phyloP scores from a whole-genome alignment of 2,888 invertebrate species.

The Leptinotarsa juncta region DNA sequence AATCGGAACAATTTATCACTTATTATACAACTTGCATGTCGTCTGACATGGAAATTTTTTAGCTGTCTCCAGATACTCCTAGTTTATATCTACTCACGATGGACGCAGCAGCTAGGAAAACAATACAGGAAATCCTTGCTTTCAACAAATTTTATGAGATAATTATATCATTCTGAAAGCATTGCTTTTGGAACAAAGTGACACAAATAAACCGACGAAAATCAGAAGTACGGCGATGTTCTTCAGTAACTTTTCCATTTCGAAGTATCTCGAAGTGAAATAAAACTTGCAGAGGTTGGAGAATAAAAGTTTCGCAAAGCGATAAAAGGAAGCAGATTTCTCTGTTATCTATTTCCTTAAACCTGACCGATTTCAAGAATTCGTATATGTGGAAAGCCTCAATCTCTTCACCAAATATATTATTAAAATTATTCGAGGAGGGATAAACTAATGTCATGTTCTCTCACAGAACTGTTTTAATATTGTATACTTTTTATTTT shows the following conservation, averaged over 20 bases:
- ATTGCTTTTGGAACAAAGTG: not conserved
- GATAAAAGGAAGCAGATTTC: slow-evolving; percentile 1
- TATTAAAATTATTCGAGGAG: not conserved
- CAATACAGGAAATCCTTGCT: not conserved
- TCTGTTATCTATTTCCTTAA: not conserved
- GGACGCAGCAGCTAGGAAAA: no score
- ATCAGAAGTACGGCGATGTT: slow-evolving; percentile 11
- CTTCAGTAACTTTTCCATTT: slow-evolving; percentile 17
- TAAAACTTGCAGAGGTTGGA: slow-evolving; percentile 2
- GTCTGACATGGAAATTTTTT: no score
- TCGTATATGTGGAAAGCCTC: not conserved
- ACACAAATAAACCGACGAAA: not conserved
- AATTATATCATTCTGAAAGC: not conserved
- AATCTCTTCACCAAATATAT: not conserved
- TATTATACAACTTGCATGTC: no score
- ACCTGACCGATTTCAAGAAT: not conserved
- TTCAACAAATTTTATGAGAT: not conserved
- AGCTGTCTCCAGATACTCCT: no score
- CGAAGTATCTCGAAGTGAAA: slow-evolving; percentile 2
- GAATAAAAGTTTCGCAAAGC: slow-evolving; percentile 2
- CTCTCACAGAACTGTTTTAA: no score
- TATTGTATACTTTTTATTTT: no score
- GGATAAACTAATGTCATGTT: no score
- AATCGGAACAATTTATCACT: no score
- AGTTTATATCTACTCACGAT: no score